phyloP scores from a whole-genome alignment of 1,140 invertebrate species.

The Tetraneura akinire region DNA sequence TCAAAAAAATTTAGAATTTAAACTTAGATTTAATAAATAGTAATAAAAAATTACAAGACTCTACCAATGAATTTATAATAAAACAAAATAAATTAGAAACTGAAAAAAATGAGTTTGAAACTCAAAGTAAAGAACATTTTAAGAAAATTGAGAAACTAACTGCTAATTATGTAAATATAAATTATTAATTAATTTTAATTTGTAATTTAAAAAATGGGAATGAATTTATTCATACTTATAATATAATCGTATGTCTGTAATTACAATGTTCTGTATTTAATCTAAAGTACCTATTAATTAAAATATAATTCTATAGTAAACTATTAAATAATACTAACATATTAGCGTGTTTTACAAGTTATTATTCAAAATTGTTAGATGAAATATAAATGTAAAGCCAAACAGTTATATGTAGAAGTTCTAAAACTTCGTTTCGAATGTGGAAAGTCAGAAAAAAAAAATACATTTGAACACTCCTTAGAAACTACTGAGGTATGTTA shows the following conservation, averaged over 20 bases:
- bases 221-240: too few relatives aligned
- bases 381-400: constrained; percentile 25
- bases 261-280: too few relatives aligned
- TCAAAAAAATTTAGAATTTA: background rate
- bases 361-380: too few relatives aligned
- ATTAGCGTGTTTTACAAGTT: too few relatives aligned
- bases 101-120: constrained; percentile 28
- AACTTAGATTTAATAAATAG: constrained; percentile 4
- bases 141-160: constrained; percentile 23
- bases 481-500: constrained; percentile 23
- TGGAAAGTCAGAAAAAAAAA: background rate
- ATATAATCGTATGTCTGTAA: too few relatives aligned
- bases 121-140: constrained; percentile 4
- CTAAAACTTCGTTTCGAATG: background rate
- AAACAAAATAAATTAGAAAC: constrained; percentile 31
- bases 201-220: too few relatives aligned
- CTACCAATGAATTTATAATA: background rate
- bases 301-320: too few relatives aligned
- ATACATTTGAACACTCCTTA: too few relatives aligned
- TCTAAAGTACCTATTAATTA: too few relatives aligned
- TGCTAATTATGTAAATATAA: constrained; percentile 28
- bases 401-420: constrained; percentile 9
- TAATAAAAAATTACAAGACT: background rate
- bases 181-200: background rate
- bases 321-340: too few relatives aligned